Percentiles rank a stretch among this genome's conserved stretches.
Conservation (phyloP, 2,113 vertebrate genomes). For the Uria lomvia region DNA sequence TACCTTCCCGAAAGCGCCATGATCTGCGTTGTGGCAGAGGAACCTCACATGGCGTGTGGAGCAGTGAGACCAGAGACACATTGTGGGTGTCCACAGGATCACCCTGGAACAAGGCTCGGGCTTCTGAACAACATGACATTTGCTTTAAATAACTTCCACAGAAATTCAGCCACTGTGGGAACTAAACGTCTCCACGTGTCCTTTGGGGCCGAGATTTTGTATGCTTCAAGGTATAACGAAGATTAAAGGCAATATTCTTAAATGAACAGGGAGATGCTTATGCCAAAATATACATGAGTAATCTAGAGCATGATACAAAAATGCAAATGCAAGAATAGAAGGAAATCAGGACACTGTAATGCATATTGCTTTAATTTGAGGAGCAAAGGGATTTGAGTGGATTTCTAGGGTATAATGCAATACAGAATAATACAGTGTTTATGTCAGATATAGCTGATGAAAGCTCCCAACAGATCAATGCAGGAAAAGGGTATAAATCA, state of each 20-base stretch:
- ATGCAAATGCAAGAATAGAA: conserved; percentile 60
- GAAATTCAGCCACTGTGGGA: background rate
- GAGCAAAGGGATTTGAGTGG: conserved; percentile 64
- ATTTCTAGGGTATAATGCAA: conserved; percentile 68
- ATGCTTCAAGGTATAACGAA: conserved; percentile 38
- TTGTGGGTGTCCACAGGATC: background rate
- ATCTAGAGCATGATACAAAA: conserved; percentile 63
- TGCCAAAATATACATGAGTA: conserved; percentile 51
- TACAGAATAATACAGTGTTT: conserved; percentile 65
- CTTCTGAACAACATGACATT: background rate
- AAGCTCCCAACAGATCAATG: conserved; percentile 65
- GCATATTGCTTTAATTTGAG: conserved; percentile 61
- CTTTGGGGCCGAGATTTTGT: background rate
- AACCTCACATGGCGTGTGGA: background rate
- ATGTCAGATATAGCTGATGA: conserved; percentile 60
- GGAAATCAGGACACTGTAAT: conserved; percentile 66
- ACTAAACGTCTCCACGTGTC: background rate
- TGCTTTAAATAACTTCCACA: conserved; percentile 32
- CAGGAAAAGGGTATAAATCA: conserved; percentile 54
- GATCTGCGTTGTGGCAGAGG: background rate
- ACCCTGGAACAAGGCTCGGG: background rate
- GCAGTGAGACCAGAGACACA: background rate
- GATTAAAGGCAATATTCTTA: conserved; percentile 49
- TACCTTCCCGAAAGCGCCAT: background rate
- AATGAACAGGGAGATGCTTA: conserved; percentile 45